These are phyloP conservation scores for Agelaius tricolor DNA, from an alignment of 2,113 vertebrate species.

Conservation along the genomic window DNA sequence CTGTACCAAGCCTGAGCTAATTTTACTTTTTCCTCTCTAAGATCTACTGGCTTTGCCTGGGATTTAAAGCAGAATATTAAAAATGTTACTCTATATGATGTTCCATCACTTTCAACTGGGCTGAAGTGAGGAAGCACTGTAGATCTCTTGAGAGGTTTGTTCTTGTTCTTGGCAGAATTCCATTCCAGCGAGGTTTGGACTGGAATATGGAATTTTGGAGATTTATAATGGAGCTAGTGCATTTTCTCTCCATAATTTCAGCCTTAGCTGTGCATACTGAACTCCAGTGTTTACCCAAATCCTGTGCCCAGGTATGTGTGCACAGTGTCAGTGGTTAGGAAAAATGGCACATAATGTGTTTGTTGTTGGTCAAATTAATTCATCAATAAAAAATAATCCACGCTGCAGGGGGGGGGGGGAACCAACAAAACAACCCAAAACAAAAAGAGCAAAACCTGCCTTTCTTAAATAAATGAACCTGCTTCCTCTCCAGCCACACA, in stretches of 20 bases:
- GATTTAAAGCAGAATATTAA: not conserved
- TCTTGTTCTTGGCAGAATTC: not conserved
- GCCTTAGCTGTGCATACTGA: not conserved
- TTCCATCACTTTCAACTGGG: not conserved
- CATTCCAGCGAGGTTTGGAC: not conserved
- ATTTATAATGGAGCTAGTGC: not conserved
- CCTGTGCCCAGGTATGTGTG: not conserved
- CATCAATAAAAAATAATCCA: not conserved
- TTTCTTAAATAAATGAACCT: not conserved
- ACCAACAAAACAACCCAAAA: not conserved
- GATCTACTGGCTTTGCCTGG: not conserved
- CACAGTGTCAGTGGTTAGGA: not conserved
- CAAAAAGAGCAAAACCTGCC: not conserved
- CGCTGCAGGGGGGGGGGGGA: not conserved
- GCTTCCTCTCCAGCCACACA: not conserved
- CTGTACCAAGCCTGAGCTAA: not conserved
- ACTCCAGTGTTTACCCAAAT: not conserved
- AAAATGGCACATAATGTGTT: not conserved
- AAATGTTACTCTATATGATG: not conserved
- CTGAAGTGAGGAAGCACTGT: not conserved
- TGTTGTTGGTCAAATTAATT: not conserved
- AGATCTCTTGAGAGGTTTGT: accelerated
- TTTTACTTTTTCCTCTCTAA: not conserved
- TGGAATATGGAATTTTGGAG: not conserved
- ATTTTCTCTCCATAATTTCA: not conserved